Base-by-base conservation (phyloP, 1,140 invertebrate species). In the Alviniconcha marisindica region DNA sequence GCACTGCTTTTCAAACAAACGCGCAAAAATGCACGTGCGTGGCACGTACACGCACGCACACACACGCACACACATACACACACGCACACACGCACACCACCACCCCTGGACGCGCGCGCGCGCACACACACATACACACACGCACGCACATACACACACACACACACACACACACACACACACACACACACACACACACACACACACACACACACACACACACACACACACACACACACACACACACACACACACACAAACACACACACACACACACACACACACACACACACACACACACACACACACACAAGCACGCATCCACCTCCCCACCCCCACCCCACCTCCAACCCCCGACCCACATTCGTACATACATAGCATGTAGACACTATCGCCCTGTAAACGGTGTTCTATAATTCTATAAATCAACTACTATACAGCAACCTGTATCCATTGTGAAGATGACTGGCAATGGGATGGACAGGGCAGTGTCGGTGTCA, bases 101-200 rank as follows among this genome's bases (percentile, higher is more conserved):
- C 63, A 69, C 63, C 31, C 63, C 31, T 31, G 33, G n/a, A 69
- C 63, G 18, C 63, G 31, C 63, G 31, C 4, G 31, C 31, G 18
- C 63, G 31, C 31, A 69, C 63, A 69, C 31, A 69, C 63, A 36
- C 63, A 69, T 31, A 36, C 63, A 69, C 63, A 36, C 63, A 36
- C 63, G 33, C 63, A 36, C 63, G 33, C 63, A 36, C 63, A 69
- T 18, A 69, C 63, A 69, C 63, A 36, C 63, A 69, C 63, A 69
- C 63, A 69, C 63, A 69, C 63, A 69, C 63, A 69, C 63, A 69
- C 63, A 69, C 63, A 69, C 63, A 31, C 63, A 69, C 63, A 69
- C 63, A 69, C 63, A 69, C 63, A 69, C 63, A 36, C n/a, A 36
- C 31, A 36, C 63, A 36, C 28, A 36, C 63, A 5, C 28, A 36